phyloP scores from a whole-genome alignment of 2,888 invertebrate species.

The Ophraella communa region DNA sequence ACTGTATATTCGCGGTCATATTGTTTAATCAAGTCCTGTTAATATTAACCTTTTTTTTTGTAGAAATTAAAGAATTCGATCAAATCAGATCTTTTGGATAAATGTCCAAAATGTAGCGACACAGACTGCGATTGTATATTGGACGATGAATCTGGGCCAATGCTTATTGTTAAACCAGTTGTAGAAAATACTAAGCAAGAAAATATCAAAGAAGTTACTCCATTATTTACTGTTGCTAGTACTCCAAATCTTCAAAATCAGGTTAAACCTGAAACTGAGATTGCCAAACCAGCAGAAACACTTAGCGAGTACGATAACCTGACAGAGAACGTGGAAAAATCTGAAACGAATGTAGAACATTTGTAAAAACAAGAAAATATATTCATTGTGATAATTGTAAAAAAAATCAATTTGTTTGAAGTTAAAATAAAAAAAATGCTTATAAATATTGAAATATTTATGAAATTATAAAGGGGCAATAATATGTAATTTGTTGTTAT shows the following conservation, averaged over 20 bases:
- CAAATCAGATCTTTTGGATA: slow-evolving; percentile 73
- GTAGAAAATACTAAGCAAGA: slow-evolving; percentile 34
- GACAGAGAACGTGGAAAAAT: slow-evolving; percentile 24
- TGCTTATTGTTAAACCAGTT: slow-evolving; percentile 48
- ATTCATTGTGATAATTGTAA: not conserved
- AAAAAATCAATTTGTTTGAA: not conserved
- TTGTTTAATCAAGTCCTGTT: too few species aligned
- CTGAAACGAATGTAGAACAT: slow-evolving; percentile 3
- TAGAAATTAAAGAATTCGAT: slow-evolving; percentile 81
- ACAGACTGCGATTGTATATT: slow-evolving; percentile 76
- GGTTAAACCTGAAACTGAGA: slow-evolving; percentile 6
- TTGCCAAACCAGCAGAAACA: slow-evolving; percentile 31
- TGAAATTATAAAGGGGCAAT: too few species aligned
- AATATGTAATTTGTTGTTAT: too few species aligned
- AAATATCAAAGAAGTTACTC: not conserved
- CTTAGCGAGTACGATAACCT: slow-evolving; percentile 45
- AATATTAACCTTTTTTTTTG: slow-evolving; percentile 51
- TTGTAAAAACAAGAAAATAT: not conserved
- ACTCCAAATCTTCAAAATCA: slow-evolving; percentile 20
- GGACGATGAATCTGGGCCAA: slow-evolving; percentile 50
- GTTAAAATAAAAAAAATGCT: not conserved
- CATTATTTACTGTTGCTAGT: slow-evolving; percentile 19
- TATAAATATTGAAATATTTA: not conserved
- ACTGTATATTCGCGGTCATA: too few species aligned
- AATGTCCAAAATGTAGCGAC: slow-evolving; percentile 74